These are phyloP conservation scores for Rhabdornis inornatus DNA, from an alignment of 2,113 vertebrate species.

Conservation along the genomic window DNA sequence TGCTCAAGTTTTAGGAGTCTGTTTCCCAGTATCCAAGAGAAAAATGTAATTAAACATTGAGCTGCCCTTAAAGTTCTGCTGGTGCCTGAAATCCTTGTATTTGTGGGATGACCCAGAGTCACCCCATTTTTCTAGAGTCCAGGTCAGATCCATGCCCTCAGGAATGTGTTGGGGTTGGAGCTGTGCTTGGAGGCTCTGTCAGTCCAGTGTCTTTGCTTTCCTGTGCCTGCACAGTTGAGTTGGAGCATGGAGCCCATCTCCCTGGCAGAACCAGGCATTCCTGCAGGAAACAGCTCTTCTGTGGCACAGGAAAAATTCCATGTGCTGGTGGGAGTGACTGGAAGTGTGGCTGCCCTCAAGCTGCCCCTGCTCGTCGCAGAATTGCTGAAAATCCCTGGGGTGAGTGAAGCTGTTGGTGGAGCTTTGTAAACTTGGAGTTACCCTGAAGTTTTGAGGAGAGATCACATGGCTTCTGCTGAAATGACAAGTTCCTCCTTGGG, in stretches of 20 bases:
- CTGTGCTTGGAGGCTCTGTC: accelerated
- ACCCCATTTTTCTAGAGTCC: neutral
- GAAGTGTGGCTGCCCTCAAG: slow-evolving; percentile 92
- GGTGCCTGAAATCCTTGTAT: neutral
- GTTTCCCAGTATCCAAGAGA: accelerated
- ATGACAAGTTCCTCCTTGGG: neutral
- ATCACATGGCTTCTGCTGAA: neutral
- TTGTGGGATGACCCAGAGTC: neutral
- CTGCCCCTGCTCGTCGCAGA: slow-evolving; percentile 79
- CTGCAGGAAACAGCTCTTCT: neutral
- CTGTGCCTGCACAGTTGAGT: neutral
- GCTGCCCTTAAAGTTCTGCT: neutral
- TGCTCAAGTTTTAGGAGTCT: neutral
- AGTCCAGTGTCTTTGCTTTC: neutral
- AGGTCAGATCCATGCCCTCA: accelerated
- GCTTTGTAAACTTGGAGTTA: neutral
- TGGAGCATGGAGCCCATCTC: neutral
- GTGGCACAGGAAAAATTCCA: neutral
- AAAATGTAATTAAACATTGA: neutral
- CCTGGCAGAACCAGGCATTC: neutral
- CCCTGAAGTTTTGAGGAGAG: neutral
- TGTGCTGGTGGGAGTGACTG: slow-evolving; percentile 88
- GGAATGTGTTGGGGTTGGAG: accelerated
- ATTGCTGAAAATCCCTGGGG: slow-evolving; percentile 81
- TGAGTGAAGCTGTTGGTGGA: slow-evolving; percentile 63